Base-by-base conservation (phyloP, 2,113 vertebrate species). In the Hipposideros armiger region DNA sequence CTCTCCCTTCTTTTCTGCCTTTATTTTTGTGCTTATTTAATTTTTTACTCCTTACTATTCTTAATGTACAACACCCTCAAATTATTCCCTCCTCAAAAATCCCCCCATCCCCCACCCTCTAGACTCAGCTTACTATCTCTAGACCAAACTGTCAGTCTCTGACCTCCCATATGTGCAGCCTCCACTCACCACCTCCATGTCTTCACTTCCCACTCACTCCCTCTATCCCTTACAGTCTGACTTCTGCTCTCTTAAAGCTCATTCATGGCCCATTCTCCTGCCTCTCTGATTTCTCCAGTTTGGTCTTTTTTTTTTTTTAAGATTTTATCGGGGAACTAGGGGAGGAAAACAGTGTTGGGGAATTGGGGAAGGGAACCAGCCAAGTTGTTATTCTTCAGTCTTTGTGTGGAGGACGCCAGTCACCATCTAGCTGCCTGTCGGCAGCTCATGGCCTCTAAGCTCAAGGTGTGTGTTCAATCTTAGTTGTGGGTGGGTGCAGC, bases 191-290 rank as follows among this genome's bases (percentile, higher is more conserved):
- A 5, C 9, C 26, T 52, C 87, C 5, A 7, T 6, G 11, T 13
- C 11, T 17, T 70, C 26, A 3, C 20, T 17, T 56, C 45, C 28
- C 14, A 20, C 7, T 24, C 32, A 32, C 2, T 0, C n/a, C 10
- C 69, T 52, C n/a, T 15, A 16, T 19, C 36, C 22, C 7, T 0
- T 0, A 6, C 0, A 36, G 2, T n/a, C 50, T 45, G 32, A 13
- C 76, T 30, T 72, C 9, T 70, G 3, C 10, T 64, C 20, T 66
- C 19, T 42, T 88, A 16, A 32, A 6, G 28, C 17, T 52, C 62
- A 8, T 15, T 19, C 5, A 0, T 47, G 76, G 28, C 30, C n/a
- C 54, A 52, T 13, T 77, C 54, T 86, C 36, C 20, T 24, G 9
- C 36, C 22, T 91, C 22, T 82, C 36, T 15, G 15, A 30, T 30